Percentiles rank a stretch among this genome's conserved stretches.
Conservation (phyloP, 2,113 vertebrate genomes). For the Prionailurus bengalensis region DNA sequence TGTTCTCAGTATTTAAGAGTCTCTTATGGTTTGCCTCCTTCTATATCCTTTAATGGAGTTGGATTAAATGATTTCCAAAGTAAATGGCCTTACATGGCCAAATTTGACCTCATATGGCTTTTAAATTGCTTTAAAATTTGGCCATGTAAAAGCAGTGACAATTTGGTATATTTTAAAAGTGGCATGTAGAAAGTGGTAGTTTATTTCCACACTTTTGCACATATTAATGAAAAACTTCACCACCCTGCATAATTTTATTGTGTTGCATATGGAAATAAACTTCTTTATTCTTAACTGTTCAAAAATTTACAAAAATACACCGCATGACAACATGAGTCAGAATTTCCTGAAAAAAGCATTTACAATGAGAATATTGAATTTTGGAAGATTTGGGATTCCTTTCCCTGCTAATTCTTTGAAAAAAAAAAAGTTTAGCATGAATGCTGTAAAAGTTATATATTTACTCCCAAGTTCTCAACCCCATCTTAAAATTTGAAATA, state of each 20-base stretch:
- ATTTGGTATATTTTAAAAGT: slow-evolving; percentile 7
- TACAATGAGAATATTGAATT: neutral
- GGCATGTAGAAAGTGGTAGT: neutral
- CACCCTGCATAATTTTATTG: neutral
- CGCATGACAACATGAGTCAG: slow-evolving; percentile 20
- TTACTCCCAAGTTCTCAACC: slow-evolving; percentile 17
- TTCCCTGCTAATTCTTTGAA: neutral
- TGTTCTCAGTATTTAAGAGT: too few species aligned
- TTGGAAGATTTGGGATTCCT: neutral
- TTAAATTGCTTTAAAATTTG: slow-evolving; percentile 19
- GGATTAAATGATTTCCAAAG: slow-evolving; percentile 31
- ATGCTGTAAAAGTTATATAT: neutral
- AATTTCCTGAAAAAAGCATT: neutral
- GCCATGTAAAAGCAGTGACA: neutral
- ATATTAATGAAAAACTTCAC: neutral
- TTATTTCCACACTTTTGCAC: neutral
- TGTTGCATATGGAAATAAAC: neutral
- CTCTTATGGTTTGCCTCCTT: neutral
- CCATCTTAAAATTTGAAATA: slow-evolving; percentile 60
- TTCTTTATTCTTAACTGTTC: neutral
- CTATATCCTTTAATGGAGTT: neutral
- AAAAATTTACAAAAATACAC: slow-evolving; percentile 5
- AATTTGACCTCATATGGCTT: neutral
- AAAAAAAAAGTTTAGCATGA: slow-evolving; percentile 33
- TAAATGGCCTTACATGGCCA: neutral